Conservation (phyloP, 2,113 vertebrate species). For the Aplodontia rufa region DNA sequence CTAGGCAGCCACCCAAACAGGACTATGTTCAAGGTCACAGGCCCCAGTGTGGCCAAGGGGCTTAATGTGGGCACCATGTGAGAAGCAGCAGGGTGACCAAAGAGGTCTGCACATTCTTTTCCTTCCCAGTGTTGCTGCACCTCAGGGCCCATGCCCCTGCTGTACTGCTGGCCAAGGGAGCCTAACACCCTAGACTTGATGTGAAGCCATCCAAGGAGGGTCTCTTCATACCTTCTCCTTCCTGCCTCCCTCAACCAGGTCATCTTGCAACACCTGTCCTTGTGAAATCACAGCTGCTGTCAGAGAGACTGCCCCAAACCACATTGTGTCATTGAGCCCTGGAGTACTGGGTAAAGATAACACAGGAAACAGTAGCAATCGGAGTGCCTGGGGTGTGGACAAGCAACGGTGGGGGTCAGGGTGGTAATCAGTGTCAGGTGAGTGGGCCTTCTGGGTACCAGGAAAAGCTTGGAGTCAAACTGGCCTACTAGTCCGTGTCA, state of each 20-base stretch:
- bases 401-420: background rate
- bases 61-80: background rate
- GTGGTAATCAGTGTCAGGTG: background rate
- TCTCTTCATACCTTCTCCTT: background rate
- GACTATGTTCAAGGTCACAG: background rate
- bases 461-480: background rate
- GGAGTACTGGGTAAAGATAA: background rate
- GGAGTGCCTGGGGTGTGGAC: background rate
- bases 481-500: too few relatives aligned
- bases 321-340: background rate
- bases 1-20: background rate
- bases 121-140: background rate
- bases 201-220: background rate
- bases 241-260: background rate
- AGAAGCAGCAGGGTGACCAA: background rate
- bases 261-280: background rate
- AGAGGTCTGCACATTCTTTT: background rate
- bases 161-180: background rate
- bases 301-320: background rate
- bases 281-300: conserved; percentile 15
- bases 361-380: background rate
- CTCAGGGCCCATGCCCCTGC: background rate
- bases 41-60: background rate
- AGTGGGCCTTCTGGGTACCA: background rate
- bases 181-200: background rate